These are phyloP conservation scores for Mellivora capensis DNA, from an alignment of 2,113 vertebrate genomes.

Conservation along the genomic window DNA sequence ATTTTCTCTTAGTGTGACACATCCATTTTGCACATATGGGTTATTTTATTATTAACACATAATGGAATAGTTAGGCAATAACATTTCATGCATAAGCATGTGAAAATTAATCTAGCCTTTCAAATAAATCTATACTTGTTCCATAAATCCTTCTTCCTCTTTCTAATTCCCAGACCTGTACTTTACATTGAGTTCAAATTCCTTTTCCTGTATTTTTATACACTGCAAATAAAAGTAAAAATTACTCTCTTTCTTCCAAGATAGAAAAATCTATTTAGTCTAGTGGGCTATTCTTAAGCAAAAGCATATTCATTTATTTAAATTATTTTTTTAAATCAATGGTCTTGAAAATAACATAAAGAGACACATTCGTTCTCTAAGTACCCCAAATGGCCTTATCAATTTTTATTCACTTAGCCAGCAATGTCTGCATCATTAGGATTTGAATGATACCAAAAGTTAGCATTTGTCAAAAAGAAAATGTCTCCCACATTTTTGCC, in stretches of 20 bases:
- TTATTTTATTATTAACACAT: constrained; percentile 69
- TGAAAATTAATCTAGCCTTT: constrained; percentile 58
- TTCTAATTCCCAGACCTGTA: neutral
- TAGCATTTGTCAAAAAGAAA: neutral
- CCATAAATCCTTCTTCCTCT: neutral
- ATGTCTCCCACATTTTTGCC: neutral
- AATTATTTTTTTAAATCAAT: neutral
- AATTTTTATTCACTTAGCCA: neutral
- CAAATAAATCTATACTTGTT: constrained; percentile 34
- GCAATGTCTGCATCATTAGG: neutral
- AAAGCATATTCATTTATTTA: neutral
- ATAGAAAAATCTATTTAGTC: neutral
- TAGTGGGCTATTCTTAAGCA: neutral
- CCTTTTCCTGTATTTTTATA: constrained; percentile 5
- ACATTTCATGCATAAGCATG: constrained; percentile 42
- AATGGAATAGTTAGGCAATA: constrained; percentile 45
- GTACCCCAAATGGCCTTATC: neutral
- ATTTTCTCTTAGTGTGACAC: constrained; percentile 51
- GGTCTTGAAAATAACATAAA: neutral
- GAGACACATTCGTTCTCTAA: neutral
- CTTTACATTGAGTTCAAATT: neutral
- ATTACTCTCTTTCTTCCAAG: neutral
- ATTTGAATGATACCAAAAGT: neutral
- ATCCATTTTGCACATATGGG: constrained; percentile 28
- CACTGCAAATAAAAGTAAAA: neutral